Base-by-base conservation (phyloP, 2,888 invertebrate genomes). In the Iselma pallidipennis region DNA sequence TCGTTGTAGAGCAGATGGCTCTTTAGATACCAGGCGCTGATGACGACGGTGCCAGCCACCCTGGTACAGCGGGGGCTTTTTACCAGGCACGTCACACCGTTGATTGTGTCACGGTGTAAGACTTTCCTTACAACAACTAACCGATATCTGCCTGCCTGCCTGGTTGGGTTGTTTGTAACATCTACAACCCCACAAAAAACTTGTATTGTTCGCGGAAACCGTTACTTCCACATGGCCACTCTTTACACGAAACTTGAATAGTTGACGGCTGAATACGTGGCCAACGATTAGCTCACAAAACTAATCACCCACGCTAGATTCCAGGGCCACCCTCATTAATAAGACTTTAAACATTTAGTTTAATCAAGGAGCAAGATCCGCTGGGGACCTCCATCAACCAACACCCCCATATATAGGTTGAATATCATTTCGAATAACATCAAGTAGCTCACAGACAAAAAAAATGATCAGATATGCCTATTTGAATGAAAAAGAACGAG, bases 1-100 rank as follows among this genome's bases (percentile, higher is more conserved):
- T 19, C 42, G 51, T 21, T 57, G 48, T 31, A 51, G 62, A 63
- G 65, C 62, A 61, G 65, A 62, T 57, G 84, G 83, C 83, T 84
- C 84, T 84, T 84, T 84, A 84, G 84, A 84, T 82, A 83, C 83
- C 83, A 82, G 82, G 83, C 82, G 83, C 82, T 80, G 79, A 82
- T 81, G 76, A 81, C 82, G 82, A 82, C 28, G 56, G 29, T 49
- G 23, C 31, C 42, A 42, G 37, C 53, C 53, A 53, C 58, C 62
- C 61, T 42, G 58, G 21, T 55, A 45, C 28, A 31, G 54, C 25
- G 49, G 56, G 64, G 64, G 64, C n/a, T 57, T 64, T 59, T 64
- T 64, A 57, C 59, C 21, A 55, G 56, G 59, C 59, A 50, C 63
- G 59, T 49, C 55, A 42, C 59, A 51, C 59, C 64, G 64, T 59